Percentiles rank a stretch among this genome's conserved stretches.
phyloP scores from a whole-genome alignment of 2,888 invertebrate species.

The Sepioteuthis lessoniana region DNA sequence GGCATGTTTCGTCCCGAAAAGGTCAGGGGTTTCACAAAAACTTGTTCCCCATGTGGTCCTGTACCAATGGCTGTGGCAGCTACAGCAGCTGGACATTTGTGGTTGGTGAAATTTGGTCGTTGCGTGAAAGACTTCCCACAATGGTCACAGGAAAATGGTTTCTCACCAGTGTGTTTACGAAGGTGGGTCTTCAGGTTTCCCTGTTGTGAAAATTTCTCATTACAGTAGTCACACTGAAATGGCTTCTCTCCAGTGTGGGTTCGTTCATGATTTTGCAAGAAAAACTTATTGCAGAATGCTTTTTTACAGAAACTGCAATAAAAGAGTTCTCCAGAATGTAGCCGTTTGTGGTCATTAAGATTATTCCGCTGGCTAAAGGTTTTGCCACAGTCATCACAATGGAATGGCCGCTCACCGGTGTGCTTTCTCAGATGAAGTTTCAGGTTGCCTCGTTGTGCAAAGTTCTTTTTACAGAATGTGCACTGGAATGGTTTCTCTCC shows the following conservation, averaged over 20 bases:
- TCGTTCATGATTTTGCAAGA: background rate
- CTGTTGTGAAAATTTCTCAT: conserved; percentile 84
- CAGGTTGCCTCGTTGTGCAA: conserved; percentile 49
- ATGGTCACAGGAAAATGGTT: conserved; percentile 81
- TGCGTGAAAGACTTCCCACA: conserved; percentile 34
- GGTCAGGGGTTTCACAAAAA: background rate
- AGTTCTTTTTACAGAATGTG: conserved; percentile 55
- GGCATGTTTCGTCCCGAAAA: background rate
- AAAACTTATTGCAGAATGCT: conserved; percentile 38
- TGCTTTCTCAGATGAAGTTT: background rate
- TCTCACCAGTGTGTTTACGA: conserved; percentile 84
- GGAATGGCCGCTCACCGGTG: conserved; percentile 21
- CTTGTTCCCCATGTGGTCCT: background rate
- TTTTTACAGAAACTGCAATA: conserved; percentile 40
- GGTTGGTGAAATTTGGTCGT: conserved; percentile 39
- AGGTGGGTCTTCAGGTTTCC: conserved; percentile 87
- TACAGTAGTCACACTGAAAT: conserved; percentile 84
- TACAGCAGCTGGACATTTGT: conserved; percentile 36
- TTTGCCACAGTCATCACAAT: conserved; percentile 20
- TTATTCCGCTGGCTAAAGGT: conserved; percentile 35
- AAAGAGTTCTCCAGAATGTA: conserved; percentile 34
- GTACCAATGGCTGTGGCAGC: background rate
- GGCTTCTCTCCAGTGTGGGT: conserved; percentile 80
- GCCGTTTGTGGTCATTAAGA: conserved; percentile 34
- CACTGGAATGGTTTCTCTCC: conserved; percentile 57